Conservation (phyloP, 2,888 invertebrate genomes). For the Callimorpha dominula region DNA sequence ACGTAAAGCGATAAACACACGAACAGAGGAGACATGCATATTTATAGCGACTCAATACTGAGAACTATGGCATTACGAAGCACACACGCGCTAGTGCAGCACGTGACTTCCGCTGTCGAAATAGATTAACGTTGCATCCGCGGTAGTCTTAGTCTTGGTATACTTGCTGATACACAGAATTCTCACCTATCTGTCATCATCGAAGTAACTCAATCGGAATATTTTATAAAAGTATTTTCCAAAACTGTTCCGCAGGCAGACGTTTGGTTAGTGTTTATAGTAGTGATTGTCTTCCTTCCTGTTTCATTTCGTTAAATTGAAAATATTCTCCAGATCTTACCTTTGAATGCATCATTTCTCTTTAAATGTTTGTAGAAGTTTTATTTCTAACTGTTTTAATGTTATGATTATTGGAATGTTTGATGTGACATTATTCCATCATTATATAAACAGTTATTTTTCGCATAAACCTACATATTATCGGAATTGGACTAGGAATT, state of each 20-base stretch:
- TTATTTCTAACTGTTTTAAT: not conserved
- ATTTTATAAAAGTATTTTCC: constrained; percentile 7
- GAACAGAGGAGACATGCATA: constrained; percentile 62
- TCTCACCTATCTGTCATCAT: constrained; percentile 23
- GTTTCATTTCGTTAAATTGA: constrained; percentile 49
- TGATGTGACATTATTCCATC: not conserved
- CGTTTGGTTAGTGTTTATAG: not conserved
- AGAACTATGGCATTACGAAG: constrained; percentile 78
- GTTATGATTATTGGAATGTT: not conserved
- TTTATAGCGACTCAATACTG: constrained; percentile 74
- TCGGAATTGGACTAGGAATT: not conserved
- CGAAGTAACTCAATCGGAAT: not conserved
- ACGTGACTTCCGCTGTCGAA: constrained; percentile 81
- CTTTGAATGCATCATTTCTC: constrained; percentile 34
- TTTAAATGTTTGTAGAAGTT: not conserved
- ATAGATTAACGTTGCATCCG: constrained; percentile 68
- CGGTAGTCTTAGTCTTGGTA: constrained; percentile 28
- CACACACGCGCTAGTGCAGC: constrained; percentile 65
- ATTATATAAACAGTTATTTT: not conserved
- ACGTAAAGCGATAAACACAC: constrained; percentile 52
- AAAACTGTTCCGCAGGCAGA: not conserved
- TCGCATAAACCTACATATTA: not conserved
- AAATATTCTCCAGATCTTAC: constrained; percentile 11
- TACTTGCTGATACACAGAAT: constrained; percentile 38
- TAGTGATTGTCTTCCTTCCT: constrained; percentile 6